Conservation (phyloP, 1,140 invertebrate genomes). For the Sitobion miscanthi region DNA sequence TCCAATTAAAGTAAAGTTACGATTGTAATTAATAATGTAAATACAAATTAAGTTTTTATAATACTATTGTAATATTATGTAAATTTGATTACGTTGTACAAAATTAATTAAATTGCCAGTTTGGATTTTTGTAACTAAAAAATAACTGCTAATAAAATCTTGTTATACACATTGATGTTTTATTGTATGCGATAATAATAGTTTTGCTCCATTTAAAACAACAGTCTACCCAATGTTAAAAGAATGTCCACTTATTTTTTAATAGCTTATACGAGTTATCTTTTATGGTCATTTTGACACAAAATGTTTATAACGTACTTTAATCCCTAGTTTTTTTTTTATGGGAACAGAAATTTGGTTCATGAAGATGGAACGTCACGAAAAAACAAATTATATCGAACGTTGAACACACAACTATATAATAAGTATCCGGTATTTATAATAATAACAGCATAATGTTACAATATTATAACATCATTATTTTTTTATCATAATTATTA, state of each 20-base stretch:
- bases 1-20: background rate
- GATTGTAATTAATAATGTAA: background rate
- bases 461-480: background rate
- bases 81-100: background rate
- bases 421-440: conserved; percentile 8
- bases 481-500: background rate
- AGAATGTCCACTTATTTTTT: conserved; percentile 20
- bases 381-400: background rate
- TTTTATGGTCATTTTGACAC: conserved; percentile 6
- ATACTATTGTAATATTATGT: background rate
- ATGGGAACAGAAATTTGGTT: background rate
- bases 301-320: background rate
- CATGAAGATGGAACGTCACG: background rate
- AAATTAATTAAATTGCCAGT: background rate
- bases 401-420: background rate
- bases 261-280: background rate
- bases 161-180: background rate
- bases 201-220: conserved; percentile 4
- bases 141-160: background rate
- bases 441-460: background rate
- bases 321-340: background rate
- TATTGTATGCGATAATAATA: background rate
- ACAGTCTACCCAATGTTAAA: background rate
- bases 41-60: background rate
- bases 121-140: background rate